Base-by-base conservation (phyloP, 2,888 invertebrate species). In the Cerastis leucographa region DNA sequence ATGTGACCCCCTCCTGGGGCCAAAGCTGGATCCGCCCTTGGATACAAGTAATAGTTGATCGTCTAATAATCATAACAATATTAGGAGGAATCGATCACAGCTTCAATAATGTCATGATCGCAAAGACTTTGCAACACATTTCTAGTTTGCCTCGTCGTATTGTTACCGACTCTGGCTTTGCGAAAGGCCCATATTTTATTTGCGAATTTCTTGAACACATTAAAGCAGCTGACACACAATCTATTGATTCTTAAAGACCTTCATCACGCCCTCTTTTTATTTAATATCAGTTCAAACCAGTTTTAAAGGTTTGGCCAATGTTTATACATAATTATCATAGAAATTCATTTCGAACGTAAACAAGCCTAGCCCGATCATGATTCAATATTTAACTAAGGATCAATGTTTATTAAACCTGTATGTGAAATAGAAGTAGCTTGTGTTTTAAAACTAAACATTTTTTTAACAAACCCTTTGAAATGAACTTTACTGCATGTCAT, bases 371-470 rank as follows among this genome's bases (percentile, higher is more conserved):
- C 82, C 56, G 54, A 70, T 74, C 74, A 75, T 83, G 79, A 77
- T 71, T 87, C 83, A 88, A 87, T 88, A 81, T 87, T 85, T 82
- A 54, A 69, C 35, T 44, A 87, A 84, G 70, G 71, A 71, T 42
- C 66, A 67, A 76, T 67, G 71, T 77, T 81, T 71, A 71, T 35
- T 42, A 56, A 81, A 46, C 56, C 14, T 59, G 76, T 78, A 80
- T 81, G 74, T 71, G 68, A 69, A 76, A 80, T 74, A 66, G 59
- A 71, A 64, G 51, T 25, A 51, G 49, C 56, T 62, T 46, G 42
- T 68, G 40, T 64, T 44, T 67, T 17, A 44, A 29, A 68, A 61
- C 51, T 35, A 61, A 66, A 61, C 29, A 69, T 71, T 65, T n/a
- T n/a, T n/a, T n/a, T n/a, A n/a, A n/a, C n/a, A n/a, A n/a, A n/a